Percentiles rank a stretch among this genome's conserved stretches.
These are phyloP conservation scores for Tachina lurida DNA, from an alignment of 2,888 invertebrate genomes.

Conservation along the genomic window DNA sequence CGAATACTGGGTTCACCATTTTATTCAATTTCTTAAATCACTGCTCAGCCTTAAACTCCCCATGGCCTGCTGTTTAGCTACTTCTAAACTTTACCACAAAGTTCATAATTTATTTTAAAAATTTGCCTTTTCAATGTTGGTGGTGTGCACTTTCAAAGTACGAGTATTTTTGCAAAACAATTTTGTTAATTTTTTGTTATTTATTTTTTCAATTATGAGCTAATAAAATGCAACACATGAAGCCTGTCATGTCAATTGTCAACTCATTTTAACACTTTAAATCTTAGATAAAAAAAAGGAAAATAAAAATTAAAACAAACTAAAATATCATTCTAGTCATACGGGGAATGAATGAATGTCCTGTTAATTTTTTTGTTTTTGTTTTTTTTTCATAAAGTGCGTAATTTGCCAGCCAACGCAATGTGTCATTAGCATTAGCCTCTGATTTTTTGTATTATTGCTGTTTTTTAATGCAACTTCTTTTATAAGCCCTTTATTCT, in stretches of 20 bases:
- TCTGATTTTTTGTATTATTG: slow-evolving; percentile 1
- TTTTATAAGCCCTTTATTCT: not conserved
- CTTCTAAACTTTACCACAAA: slow-evolving; percentile 6
- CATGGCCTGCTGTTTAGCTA: not conserved
- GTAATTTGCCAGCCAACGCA: slow-evolving; percentile 71
- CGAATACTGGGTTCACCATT: too few relatives aligned
- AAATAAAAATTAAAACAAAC: too few relatives aligned
- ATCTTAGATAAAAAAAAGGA: slow-evolving; percentile 25
- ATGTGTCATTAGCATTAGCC: slow-evolving; percentile 61
- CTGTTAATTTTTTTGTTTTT: not conserved
- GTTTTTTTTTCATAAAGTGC: slow-evolving; percentile 30
- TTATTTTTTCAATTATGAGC: slow-evolving; percentile 64
- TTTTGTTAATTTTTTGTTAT: not conserved
- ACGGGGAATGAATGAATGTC: slow-evolving; percentile 37
- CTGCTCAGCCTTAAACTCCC: slow-evolving; percentile 7
- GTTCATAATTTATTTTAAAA: slow-evolving; percentile 32
- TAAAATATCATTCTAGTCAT: slow-evolving; percentile 18
- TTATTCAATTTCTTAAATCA: not conserved
- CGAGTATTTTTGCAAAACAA: not conserved
- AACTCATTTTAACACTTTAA: slow-evolving; percentile 69
- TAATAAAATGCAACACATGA: slow-evolving; percentile 73
- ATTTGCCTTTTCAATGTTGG: slow-evolving; percentile 15
- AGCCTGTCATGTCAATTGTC: slow-evolving; percentile 74
- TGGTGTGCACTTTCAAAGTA: not conserved
- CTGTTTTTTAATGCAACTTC: slow-evolving; percentile 28